Evolutionary conservation across 2,888 invertebrate species (phyloP), one percentile per base, ranked within the genome.

Genomic region (Orthosia incerta): DNA sequence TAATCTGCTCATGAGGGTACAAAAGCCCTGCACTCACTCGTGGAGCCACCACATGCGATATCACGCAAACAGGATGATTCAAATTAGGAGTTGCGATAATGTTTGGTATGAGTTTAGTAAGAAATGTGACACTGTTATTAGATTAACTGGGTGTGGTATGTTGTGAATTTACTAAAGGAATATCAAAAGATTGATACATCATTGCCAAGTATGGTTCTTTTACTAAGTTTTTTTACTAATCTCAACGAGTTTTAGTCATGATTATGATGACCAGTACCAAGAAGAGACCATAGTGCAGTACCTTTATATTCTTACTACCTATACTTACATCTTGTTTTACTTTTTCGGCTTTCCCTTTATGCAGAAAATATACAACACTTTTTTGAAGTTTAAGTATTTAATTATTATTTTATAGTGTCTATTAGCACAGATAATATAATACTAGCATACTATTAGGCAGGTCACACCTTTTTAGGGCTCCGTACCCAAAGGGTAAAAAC

Each of bases 1-100:
- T 96, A 96, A 96, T 96, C 95, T 94, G 90, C 93, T 93, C 91
- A 93, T 93, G 90, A 94, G 91, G 92, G 94, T 90, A 95, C 96
- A 96, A 96, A 94, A 90, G 93, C 89, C 89, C 88, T 92, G 92
- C 92, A 92, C 91, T 93, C 91, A 89, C 89, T 92, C 90, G 89
- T 88, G 87, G 88, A 89, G 93, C 93, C 93, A 93, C 93, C 93
- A 91, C 93, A 92, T 93, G 92, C 91, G 91, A 83, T 79, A 78
- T 20, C 53, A 23, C 7, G 66, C 48, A 55, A 86, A 95, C 93
- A 95, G 94, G 92, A 56, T 92, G 95, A 61, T 92, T 46, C 65
- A 46, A 77, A 74, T 48, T 16, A 51, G 4, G 55, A 74, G 31
- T 39, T 56, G 23, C 31, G 4, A 15, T 23, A 48, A 15, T 62